Evolutionary conservation across 2,797 vertebrate species (phyloP), one percentile per base, ranked within the genome.

Genomic region (Ptychadena robeensis): DNA sequence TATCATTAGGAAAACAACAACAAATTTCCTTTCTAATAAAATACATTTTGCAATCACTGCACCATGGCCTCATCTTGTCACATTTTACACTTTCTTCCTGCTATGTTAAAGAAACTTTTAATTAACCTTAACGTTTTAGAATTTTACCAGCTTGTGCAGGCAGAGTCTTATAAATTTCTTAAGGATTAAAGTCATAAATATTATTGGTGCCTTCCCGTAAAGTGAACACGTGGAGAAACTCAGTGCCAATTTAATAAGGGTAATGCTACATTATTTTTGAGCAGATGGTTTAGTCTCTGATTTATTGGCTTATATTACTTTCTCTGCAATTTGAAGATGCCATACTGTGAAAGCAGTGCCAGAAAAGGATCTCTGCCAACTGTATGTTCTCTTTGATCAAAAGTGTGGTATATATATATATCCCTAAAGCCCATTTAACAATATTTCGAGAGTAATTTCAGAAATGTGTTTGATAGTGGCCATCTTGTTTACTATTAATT

Each of bases 281-380:
- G 32, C 81, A 82, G 81, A 82, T 82, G 81, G 81, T 78, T 82
- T 77, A 82, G 67, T 48, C 77, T 38, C 67, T 78, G 34, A 40
- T 71, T 82, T 77, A 70, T 71, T 82, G 81, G 74, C 81, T 64
- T 69, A 32, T 65, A 53, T 77, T n/a, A 48, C 34, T 31, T 61
- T 65, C 53, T 71, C 64, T 65, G 32, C 61, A 44, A 82, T 71
- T 53, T 78, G n/a, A 76, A 76, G 44, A 76, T 69, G 34, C 53
- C 73, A 69, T 48, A 76, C 28, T 70, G 27, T 61, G 57, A 63
- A 61, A 61, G 22, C 81, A 28, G 31, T 53, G 81, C 73, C 81
- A 82, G 78, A 30, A 35, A 61, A n/a, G 64, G 25, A 27, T 48
- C 15, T 40, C 53, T 30, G 67, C 67, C 74, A 78, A 75, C 65